Evolutionary conservation across 53 echinoderm and acorn worm genomes (phyloP).

Genomic region (Hippasteria phrygiana): DNA sequence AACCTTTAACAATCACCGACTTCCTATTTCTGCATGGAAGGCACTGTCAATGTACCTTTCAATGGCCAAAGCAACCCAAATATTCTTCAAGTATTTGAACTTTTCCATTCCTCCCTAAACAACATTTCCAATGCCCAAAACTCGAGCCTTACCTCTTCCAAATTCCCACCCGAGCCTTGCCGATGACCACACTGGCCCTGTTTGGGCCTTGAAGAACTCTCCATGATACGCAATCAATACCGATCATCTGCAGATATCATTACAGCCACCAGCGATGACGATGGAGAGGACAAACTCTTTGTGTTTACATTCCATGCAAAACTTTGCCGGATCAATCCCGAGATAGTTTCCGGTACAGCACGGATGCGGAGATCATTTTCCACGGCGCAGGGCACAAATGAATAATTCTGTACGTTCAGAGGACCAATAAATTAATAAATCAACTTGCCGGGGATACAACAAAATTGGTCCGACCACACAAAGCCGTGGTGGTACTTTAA

Average conservation of each 20-base stretch:
- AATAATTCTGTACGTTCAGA: neutral
- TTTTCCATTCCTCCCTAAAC: too few species aligned
- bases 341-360: neutral
- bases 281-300: neutral
- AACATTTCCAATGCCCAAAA: neutral
- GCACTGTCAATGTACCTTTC: too few species aligned
- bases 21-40: too few species aligned
- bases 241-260: neutral
- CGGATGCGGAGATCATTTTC: neutral
- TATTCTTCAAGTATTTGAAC: too few species aligned
- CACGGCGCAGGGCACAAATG: neutral
- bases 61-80: too few species aligned
- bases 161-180: neutral
- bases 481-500: too few species aligned
- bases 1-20: too few species aligned
- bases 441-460: too few species aligned
- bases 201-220: neutral
- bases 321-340: neutral
- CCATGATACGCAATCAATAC: neutral
- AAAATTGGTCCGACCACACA: too few species aligned
- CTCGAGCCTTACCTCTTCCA: neutral
- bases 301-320: slow-evolving; percentile 13
- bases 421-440: neutral
- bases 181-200: neutral
- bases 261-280: neutral